Conservation (phyloP, 1,140 invertebrate species). For the Melitaea cinxia region DNA sequence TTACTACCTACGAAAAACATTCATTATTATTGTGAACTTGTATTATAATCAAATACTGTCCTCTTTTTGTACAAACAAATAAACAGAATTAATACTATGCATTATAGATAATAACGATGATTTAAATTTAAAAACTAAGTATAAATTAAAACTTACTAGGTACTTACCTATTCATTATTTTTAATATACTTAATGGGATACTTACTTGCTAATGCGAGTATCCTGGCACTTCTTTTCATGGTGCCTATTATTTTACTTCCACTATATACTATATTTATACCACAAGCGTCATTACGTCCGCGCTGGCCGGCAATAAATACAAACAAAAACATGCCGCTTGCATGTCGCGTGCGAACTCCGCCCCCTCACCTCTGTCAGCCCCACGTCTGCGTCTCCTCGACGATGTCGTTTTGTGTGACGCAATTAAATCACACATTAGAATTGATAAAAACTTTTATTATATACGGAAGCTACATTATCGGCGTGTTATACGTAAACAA, state of each 20-base stretch:
- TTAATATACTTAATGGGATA: conserved; percentile 1
- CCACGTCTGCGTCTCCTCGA: background rate
- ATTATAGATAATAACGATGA: conserved; percentile 8
- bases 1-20: background rate
- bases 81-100: conserved; percentile 5
- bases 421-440: conserved; percentile 19
- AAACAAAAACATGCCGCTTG: conserved; percentile 4
- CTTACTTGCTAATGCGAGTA: conserved; percentile 18
- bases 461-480: conserved; percentile 23
- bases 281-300: conserved; percentile 15
- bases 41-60: conserved; percentile 10
- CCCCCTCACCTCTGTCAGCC: conserved; percentile 3
- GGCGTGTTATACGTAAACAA: conserved; percentile 13
- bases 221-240: conserved; percentile 17
- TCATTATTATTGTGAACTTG: conserved; percentile 5
- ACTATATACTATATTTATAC: conserved; percentile 23
- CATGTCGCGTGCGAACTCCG: conserved; percentile 10
- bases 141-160: conserved; percentile 19
- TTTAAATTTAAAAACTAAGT: conserved; percentile 12
- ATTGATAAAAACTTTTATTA: conserved; percentile 26
- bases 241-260: conserved; percentile 17
- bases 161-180: conserved; percentile 13
- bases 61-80: conserved; percentile 7
- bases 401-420: conserved; percentile 17
- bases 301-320: conserved; percentile 15